These are phyloP conservation scores for Neolamprologus sp. DNA, from an alignment of 2,113 vertebrate species.

Conservation along the genomic window DNA sequence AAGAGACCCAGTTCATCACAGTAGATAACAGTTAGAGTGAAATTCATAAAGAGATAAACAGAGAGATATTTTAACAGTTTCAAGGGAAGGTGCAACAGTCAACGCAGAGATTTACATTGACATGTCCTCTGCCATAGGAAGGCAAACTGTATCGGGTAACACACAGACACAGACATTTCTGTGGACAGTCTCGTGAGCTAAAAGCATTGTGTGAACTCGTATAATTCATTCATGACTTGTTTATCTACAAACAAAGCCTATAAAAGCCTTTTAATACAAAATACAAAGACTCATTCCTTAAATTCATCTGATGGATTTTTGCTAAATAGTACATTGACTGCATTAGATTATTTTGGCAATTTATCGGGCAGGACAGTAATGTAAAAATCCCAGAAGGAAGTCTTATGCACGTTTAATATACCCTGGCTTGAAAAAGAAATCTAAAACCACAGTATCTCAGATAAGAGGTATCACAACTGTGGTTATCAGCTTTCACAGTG, in stretches of 20 bases:
- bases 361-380: not conserved
- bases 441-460: not conserved
- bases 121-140: constrained; percentile 2
- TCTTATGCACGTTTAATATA: not conserved
- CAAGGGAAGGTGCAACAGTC: not conserved
- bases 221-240: constrained; percentile 27
- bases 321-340: not conserved
- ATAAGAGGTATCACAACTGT: not conserved
- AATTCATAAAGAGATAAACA: not conserved
- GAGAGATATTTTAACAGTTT: constrained; percentile 5
- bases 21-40: not conserved
- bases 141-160: not conserved
- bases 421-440: not conserved
- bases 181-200: constrained; percentile 18
- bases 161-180: constrained; percentile 2
- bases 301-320: not conserved
- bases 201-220: not conserved
- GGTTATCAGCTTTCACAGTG: not conserved
- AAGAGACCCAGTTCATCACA: constrained; percentile 10
- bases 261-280: constrained; percentile 10
- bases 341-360: not conserved
- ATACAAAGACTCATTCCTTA: not conserved
- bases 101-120: not conserved
- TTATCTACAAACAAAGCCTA: constrained; percentile 20
- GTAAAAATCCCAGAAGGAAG: not conserved